Percentiles rank a stretch among this genome's conserved stretches.
phyloP scores from a whole-genome alignment of 30 jellyfish, hydroid and myxozoan genomes.

The Chrysaora quinquecirrha region DNA sequence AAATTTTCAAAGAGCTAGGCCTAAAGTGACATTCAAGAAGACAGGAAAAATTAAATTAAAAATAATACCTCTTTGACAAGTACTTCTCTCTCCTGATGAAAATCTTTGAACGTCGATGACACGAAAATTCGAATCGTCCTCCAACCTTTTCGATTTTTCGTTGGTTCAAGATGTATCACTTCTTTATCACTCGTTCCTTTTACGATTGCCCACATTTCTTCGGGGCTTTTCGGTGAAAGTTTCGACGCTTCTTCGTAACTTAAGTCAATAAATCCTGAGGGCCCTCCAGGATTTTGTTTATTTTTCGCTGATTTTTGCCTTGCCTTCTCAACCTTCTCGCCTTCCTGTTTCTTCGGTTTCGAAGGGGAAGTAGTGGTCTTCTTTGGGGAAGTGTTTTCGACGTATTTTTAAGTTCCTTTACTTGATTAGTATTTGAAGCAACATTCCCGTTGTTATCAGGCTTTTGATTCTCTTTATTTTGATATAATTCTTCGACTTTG shows the following conservation, averaged over 20 bases:
- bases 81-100: constrained; percentile 98
- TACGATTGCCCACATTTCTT: constrained; percentile 98
- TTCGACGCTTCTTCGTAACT: constrained; percentile 82
- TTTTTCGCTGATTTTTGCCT: constrained; percentile 9
- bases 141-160: constrained; percentile 98
- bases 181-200: constrained; percentile 75
- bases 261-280: neutral
- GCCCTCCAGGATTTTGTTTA: neutral
- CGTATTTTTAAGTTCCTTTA: neutral
- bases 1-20: too few relatives aligned
- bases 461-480: neutral
- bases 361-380: neutral
- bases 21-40: too few relatives aligned
- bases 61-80: constrained; percentile 99
- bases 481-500: neutral
- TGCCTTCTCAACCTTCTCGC: neutral
- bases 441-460: neutral
- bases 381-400: neutral
- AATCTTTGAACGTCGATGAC: constrained; percentile 98
- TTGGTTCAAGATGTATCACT: constrained; percentile 79
- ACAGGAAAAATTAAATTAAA: too few relatives aligned
- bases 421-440: neutral
- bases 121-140: constrained; percentile 95
- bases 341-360: neutral
- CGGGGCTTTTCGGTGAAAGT: constrained; percentile 76